Base-by-base conservation (phyloP, 2,888 invertebrate genomes). In the Acronicta aceris region DNA sequence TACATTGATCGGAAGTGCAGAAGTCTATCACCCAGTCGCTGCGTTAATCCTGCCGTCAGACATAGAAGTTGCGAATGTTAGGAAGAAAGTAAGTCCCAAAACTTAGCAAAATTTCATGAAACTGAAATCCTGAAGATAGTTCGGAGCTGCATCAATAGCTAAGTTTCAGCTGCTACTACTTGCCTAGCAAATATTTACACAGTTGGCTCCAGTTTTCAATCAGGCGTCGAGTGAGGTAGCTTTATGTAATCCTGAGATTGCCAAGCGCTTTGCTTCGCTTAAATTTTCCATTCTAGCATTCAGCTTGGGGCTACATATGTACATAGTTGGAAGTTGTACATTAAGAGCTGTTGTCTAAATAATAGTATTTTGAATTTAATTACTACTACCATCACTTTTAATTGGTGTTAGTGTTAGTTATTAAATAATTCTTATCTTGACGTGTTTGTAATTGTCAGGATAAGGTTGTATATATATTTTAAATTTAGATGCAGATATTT, bases 181-280 rank as follows among this genome's bases (percentile, higher is more conserved):
- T 25, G 41, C 36, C 59, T 45, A 12, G 17, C 40, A 41, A 53
- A 64, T 68, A 53, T 71, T 70, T 70, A 45, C 53, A 38, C 68
- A 71, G 71, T 49, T 33, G 38, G 54, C 42, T 63, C 16, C 54
- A 58, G 68, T 52, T 69, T 65, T 58, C 74, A 74, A 74, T 74
- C 74, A 63, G 48, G 49, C 43, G 52, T 51, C 21, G 13, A 36
- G 51, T 33, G 43, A 30, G 27, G 25, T 27, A 21, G 40, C 55
- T 42, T 16, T n/a, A 25, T 38, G 38, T 69, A 71, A 75, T 75
- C 72, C 76, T 50, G 47, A 72, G 69, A 75, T 72, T 75, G 74
- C 40, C 40, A 70, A 41, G 48, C 50, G 58, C 40, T 16, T 27
- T 36, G 30, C 48, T 42, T 9, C 45, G 30, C 46, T 15, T 47